Conservation (phyloP, 2,113 vertebrate genomes). For the Speoplatyrhinus poulsoni region DNA sequence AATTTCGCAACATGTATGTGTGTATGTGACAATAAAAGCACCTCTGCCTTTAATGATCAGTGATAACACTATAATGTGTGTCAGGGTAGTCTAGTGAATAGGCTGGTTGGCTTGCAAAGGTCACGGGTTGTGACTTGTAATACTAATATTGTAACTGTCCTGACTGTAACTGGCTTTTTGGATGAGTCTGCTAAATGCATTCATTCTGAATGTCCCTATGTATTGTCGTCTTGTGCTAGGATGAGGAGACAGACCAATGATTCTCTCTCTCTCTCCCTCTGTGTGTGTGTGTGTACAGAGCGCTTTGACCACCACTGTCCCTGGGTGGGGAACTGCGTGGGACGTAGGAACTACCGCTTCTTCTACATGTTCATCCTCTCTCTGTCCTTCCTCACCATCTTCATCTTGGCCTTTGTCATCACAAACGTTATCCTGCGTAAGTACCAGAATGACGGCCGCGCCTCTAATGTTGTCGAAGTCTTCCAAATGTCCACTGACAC, state of each 20-base stretch:
- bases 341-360: conserved; percentile 99
- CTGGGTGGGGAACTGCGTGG: conserved; percentile 99
- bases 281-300: conserved; percentile 76
- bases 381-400: conserved; percentile 98
- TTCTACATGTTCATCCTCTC: conserved; percentile 99
- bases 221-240: neutral
- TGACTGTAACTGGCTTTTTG: too few species aligned
- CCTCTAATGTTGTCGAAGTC: too few species aligned
- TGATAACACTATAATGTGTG: too few species aligned
- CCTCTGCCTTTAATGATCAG: too few species aligned
- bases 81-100: too few species aligned
- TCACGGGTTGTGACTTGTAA: too few species aligned
- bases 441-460: conserved; percentile 61
- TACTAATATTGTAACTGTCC: too few species aligned
- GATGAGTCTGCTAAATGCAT: neutral
- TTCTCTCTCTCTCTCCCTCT: neutral
- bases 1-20: too few species aligned
- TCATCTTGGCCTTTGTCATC: conserved; percentile 98
- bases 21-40: too few species aligned
- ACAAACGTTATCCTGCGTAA: conserved; percentile 97
- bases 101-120: too few species aligned
- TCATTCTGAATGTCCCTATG: too few species aligned
- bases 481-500: neutral
- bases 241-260: neutral
- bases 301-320: conserved; percentile 99